Percentiles rank a stretch among this genome's conserved stretches.
phyloP scores from a whole-genome alignment of 23 tunicate genomes.

The Styela plicata region DNA sequence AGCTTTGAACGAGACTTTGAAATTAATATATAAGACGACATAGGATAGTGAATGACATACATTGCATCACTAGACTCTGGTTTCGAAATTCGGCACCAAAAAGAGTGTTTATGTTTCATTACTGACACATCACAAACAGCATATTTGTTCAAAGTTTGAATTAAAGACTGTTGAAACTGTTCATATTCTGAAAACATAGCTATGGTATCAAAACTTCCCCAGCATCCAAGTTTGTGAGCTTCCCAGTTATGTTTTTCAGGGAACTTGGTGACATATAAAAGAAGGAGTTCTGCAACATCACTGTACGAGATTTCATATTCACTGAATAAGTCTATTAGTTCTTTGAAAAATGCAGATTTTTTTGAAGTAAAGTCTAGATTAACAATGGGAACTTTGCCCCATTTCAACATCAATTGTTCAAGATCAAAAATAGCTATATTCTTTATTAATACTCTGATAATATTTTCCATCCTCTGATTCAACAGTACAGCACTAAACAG shows the following conservation, averaged over 20 bases:
- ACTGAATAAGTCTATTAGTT: background rate
- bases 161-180: background rate
- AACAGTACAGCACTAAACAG: too few relatives aligned
- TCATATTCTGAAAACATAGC: background rate
- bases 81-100: constrained; percentile 4
- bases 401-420: background rate
- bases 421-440: background rate
- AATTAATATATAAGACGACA: background rate
- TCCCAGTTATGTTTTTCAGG: background rate
- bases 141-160: background rate
- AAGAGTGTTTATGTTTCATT: background rate
- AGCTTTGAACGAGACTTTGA: background rate
- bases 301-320: background rate
- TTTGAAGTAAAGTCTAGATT: background rate
- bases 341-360: background rate
- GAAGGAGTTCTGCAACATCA: background rate
- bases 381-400: background rate
- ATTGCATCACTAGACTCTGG: background rate
- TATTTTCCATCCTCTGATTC: constrained; percentile 8
- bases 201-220: background rate
- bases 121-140: background rate
- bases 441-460: background rate
- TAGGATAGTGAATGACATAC: background rate
- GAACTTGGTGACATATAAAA: background rate
- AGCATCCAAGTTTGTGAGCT: background rate